These are phyloP conservation scores for Pseudotriccus pelzelni DNA, from an alignment of 2,797 vertebrate genomes.

Conservation along the genomic window DNA sequence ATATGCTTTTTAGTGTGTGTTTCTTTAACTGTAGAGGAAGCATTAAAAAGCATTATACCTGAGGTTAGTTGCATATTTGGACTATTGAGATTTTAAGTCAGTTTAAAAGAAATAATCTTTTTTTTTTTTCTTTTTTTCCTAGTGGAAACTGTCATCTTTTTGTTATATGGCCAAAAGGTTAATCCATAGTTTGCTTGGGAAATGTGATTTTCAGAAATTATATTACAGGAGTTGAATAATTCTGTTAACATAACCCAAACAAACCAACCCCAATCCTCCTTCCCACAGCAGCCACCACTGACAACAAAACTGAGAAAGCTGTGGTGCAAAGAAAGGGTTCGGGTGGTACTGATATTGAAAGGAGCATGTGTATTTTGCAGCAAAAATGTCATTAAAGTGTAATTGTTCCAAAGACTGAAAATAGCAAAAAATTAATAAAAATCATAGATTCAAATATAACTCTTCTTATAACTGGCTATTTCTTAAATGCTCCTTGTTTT, in stretches of 20 bases:
- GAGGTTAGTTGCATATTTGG: neutral
- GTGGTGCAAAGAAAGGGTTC: neutral
- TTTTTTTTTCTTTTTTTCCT: neutral
- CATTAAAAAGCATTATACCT: neutral
- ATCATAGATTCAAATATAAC: neutral
- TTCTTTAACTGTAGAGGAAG: neutral
- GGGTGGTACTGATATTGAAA: neutral
- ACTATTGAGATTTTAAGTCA: neutral
- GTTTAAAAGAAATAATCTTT: neutral
- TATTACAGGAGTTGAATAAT: neutral
- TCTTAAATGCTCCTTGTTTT: neutral
- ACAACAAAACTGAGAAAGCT: neutral
- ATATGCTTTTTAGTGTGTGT: neutral
- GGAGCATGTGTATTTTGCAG: neutral
- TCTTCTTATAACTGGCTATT: neutral
- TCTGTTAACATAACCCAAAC: neutral
- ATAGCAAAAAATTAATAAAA: neutral
- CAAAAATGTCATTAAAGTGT: neutral
- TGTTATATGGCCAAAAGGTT: neutral
- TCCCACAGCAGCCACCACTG: neutral
- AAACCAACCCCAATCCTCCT: neutral
- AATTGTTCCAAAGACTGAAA: neutral
- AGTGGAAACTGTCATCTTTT: neutral
- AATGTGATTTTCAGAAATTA: neutral
- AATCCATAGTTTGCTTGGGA: neutral